Conservation (phyloP, 2,888 invertebrate species). For the Hirtodrosophila trivittata region DNA sequence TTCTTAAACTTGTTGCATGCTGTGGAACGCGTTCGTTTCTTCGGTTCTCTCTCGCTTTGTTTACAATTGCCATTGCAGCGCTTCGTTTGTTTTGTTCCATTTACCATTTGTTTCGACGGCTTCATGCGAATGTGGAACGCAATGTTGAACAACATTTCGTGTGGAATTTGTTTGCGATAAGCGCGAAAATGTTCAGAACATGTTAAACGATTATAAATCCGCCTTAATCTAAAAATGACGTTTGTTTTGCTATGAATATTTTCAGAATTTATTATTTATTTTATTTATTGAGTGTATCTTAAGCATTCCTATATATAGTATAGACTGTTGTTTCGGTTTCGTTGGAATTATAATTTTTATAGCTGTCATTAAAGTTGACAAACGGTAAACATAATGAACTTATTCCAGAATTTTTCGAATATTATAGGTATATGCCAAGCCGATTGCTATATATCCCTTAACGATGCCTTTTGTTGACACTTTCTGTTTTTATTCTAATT, state of each 20-base stretch:
- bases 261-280: slow-evolving; percentile 1
- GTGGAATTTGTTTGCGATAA: neutral
- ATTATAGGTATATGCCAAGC: too few relatives aligned
- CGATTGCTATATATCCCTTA: neutral
- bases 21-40: slow-evolving; percentile 45
- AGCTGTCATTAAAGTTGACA: slow-evolving; percentile 20
- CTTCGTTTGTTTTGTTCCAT: slow-evolving; percentile 62
- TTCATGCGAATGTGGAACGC: neutral
- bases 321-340: neutral
- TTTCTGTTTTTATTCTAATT: slow-evolving; percentile 18
- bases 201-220: neutral
- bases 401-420: too few relatives aligned
- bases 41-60: slow-evolving; percentile 48
- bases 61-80: slow-evolving; percentile 48
- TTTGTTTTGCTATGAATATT: slow-evolving; percentile 13
- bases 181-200: neutral
- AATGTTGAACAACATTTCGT: slow-evolving; percentile 43
- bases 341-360: slow-evolving; percentile 32
- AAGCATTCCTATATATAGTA: slow-evolving; percentile 1
- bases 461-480: slow-evolving; percentile 24
- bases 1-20: slow-evolving; percentile 68
- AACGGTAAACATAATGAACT: slow-evolving; percentile 12
- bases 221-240: slow-evolving; percentile 2
- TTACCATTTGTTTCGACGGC: slow-evolving; percentile 27
- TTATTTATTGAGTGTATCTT: neutral